Evolutionary conservation across 1,140 invertebrate species (phyloP).

Genomic region (Diorhabda carinulata): DNA sequence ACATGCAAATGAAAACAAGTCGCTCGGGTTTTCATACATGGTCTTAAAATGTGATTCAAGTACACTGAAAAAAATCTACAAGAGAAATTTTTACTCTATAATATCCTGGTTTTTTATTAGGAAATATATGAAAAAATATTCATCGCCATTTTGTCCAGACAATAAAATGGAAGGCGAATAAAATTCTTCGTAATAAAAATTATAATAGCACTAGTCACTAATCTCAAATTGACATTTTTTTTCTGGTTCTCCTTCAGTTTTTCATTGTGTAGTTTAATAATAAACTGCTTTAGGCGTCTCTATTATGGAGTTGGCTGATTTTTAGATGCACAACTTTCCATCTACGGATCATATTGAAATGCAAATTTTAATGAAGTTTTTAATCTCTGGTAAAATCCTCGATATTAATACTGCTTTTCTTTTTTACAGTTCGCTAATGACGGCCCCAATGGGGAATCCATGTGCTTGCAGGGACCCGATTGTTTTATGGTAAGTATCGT

Average conservation of each 20-base stretch:
- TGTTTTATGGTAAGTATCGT: constrained; percentile 60
- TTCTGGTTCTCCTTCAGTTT: not conserved
- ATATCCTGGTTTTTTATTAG: too few relatives aligned
- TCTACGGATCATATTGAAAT: constrained; percentile 19
- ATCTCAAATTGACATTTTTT: too few relatives aligned
- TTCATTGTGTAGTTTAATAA: not conserved
- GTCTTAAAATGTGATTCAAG: not conserved
- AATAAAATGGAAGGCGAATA: too few relatives aligned
- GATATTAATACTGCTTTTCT: constrained; percentile 34
- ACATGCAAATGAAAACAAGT: not conserved
- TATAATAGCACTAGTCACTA: too few relatives aligned
- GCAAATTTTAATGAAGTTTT: constrained; percentile 37
- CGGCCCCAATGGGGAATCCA: constrained; percentile 57
- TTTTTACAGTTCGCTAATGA: constrained; percentile 56
- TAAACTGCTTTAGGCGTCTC: not conserved
- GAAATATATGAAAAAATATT: too few relatives aligned
- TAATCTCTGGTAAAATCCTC: constrained; percentile 21
- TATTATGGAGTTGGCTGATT: not conserved
- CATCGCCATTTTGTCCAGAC: too few relatives aligned
- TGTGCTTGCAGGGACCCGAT: constrained; percentile 61
- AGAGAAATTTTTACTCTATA: too few relatives aligned
- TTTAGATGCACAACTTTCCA: constrained; percentile 2
- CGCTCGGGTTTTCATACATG: not conserved
- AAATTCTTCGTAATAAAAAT: too few relatives aligned
- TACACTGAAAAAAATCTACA: not conserved